Evolutionary conservation across 1,140 invertebrate species (phyloP).

Genomic region (Anastrepha obliqua): DNA sequence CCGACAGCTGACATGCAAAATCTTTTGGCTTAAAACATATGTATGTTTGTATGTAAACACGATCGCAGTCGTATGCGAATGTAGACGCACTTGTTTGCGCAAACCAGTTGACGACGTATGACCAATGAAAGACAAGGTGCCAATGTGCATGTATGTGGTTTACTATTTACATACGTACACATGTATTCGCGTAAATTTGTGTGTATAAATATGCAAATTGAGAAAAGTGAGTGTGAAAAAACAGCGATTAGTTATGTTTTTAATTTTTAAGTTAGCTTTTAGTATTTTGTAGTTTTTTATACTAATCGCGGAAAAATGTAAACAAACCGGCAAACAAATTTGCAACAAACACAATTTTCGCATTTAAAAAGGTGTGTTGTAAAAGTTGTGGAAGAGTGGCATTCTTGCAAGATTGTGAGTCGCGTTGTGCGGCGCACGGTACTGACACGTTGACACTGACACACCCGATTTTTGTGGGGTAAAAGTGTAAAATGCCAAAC

Average conservation of each 20-base stretch:
- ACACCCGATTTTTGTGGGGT: slow-evolving; percentile 43
- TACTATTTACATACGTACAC: neutral
- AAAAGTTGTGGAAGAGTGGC: neutral
- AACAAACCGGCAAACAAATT: slow-evolving; percentile 50
- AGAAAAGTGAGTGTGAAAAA: slow-evolving; percentile 40
- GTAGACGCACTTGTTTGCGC: slow-evolving; percentile 16
- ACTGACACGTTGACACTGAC: slow-evolving; percentile 23
- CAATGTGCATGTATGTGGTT: neutral
- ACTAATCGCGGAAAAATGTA: neutral
- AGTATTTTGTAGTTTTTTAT: neutral
- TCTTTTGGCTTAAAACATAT: neutral
- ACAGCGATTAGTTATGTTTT: slow-evolving; percentile 25
- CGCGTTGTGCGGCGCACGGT: neutral
- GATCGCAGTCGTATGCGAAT: neutral
- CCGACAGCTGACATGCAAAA: slow-evolving; percentile 38
- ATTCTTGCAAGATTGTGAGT: neutral
- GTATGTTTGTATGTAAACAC: neutral
- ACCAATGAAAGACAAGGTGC: neutral
- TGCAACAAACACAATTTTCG: slow-evolving; percentile 30
- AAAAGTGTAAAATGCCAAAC: slow-evolving; percentile 33
- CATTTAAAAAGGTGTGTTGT: slow-evolving; percentile 37
- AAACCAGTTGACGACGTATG: neutral
- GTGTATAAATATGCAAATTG: slow-evolving; percentile 8
- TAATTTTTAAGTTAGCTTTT: neutral
- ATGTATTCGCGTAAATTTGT: neutral